These are phyloP conservation scores for Neoaliturus tenellus DNA, from an alignment of 2,888 invertebrate genomes.

Conservation along the genomic window DNA sequence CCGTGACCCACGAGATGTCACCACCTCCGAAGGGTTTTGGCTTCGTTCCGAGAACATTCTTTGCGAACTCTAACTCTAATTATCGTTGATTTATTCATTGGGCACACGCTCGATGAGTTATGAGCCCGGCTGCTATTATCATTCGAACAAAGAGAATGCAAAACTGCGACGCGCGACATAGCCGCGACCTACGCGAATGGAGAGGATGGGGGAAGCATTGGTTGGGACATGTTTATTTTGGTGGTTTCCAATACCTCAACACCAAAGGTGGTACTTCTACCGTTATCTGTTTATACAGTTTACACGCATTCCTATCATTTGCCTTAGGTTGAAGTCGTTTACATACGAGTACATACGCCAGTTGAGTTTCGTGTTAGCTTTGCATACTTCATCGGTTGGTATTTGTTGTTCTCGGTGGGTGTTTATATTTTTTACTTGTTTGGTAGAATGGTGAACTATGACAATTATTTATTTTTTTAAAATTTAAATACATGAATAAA, in stretches of 20 bases:
- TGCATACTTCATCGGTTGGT: too few relatives aligned
- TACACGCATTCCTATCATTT: too few relatives aligned
- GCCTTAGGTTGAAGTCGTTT: too few relatives aligned
- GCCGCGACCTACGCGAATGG: neutral
- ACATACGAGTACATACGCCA: too few relatives aligned
- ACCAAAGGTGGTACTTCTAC: neutral
- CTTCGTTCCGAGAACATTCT: conserved; percentile 12
- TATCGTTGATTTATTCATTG: conserved; percentile 26
- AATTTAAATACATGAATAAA: too few relatives aligned
- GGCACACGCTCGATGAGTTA: conserved; percentile 18
- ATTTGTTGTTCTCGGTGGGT: too few relatives aligned
- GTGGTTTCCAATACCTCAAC: neutral
- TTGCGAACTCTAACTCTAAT: conserved; percentile 15
- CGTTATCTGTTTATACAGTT: too few relatives aligned
- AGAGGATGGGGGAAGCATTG: neutral
- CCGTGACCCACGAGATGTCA: neutral
- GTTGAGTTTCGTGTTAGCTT: too few relatives aligned
- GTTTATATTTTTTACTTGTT: too few relatives aligned
- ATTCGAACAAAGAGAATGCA: conserved; percentile 7
- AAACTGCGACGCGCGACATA: neutral
- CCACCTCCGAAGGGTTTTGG: neutral
- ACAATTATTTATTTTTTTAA: too few relatives aligned
- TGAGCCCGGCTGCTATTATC: neutral
- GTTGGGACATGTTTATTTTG: neutral
- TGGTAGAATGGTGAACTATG: too few relatives aligned